Evolutionary conservation across 2,797 vertebrate species (phyloP).

Genomic region (Merluccius polli): DNA sequence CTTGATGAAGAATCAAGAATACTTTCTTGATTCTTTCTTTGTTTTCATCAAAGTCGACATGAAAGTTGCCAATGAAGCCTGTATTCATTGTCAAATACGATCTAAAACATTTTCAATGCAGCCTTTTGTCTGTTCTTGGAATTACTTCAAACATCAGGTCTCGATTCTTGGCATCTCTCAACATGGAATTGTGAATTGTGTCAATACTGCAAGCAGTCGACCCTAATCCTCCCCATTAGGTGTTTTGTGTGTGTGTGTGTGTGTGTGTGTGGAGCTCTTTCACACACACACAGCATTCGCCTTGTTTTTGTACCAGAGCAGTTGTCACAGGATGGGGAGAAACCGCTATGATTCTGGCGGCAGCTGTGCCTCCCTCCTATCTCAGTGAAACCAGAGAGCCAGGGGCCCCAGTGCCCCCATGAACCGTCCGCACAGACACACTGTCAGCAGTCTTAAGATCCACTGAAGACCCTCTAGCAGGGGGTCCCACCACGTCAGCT

Average conservation of each 20-base stretch:
- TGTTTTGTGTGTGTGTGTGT: background rate
- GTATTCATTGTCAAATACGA: background rate
- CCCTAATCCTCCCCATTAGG: background rate
- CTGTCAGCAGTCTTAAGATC: slow-evolving; percentile 62
- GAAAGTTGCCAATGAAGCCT: background rate
- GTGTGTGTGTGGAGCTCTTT: background rate
- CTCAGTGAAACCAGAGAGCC: slow-evolving; percentile 77
- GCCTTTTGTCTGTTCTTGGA: background rate
- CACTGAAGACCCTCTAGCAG: slow-evolving; percentile 30
- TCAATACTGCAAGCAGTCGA: background rate
- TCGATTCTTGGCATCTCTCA: background rate
- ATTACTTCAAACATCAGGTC: background rate
- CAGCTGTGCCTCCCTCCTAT: slow-evolving; percentile 84
- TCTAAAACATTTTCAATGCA: background rate
- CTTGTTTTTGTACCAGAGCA: slow-evolving; percentile 81
- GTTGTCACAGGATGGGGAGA: slow-evolving; percentile 74
- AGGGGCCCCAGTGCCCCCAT: slow-evolving; percentile 59
- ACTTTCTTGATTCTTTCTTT: background rate
- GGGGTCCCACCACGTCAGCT: slow-evolving; percentile 18
- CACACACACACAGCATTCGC: slow-evolving; percentile 71
- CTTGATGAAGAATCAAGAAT: background rate
- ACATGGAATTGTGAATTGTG: slow-evolving; percentile 5
- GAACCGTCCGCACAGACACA: slow-evolving; percentile 58
- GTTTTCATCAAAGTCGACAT: background rate
- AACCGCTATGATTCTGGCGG: slow-evolving; percentile 58